Evolutionary conservation across 92 coral and sea anemone genomes (phyloP).

Genomic region (Parazoanthus swiftii): DNA sequence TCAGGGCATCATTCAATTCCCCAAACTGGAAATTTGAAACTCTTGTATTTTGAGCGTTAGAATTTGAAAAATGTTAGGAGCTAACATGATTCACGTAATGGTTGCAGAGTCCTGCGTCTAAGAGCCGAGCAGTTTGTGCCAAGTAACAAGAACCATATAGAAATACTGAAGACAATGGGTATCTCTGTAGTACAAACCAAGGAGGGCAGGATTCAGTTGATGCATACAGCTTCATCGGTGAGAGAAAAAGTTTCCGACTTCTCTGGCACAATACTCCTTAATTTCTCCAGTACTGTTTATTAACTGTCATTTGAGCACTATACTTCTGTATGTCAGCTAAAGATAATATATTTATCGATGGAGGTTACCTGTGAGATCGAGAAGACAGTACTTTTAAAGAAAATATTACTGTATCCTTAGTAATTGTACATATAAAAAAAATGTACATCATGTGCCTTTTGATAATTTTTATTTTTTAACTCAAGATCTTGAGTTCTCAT

Average conservation of each 20-base stretch:
- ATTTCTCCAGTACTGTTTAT: no score
- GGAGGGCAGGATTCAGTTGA: slow-evolving; percentile 94
- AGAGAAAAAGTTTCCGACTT: slow-evolving; percentile 2
- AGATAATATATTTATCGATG: no score
- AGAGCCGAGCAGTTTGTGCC: slow-evolving; percentile 99
- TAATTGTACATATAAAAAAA: no score
- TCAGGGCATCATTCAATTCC: no score
- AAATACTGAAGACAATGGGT: slow-evolving; percentile 86
- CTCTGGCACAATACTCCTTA: no score
- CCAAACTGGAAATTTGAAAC: no score
- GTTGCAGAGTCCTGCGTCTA: slow-evolving; percentile 71
- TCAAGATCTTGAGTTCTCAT: no score
- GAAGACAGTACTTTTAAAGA: background rate
- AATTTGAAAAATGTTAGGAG: background rate
- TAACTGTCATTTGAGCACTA: background rate
- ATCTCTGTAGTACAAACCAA: slow-evolving; percentile 88
- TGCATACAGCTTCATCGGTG: slow-evolving; percentile 95
- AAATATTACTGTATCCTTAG: no score
- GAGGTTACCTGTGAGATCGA: background rate
- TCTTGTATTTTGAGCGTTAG: no score
- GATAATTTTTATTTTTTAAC: no score
- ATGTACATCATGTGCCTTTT: no score
- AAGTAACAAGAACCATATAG: slow-evolving; percentile 82
- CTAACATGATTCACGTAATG: background rate
- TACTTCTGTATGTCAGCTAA: background rate